Conservation (phyloP, 53 echinoderm and acorn worm genomes). For the Astropecten irregularis region DNA sequence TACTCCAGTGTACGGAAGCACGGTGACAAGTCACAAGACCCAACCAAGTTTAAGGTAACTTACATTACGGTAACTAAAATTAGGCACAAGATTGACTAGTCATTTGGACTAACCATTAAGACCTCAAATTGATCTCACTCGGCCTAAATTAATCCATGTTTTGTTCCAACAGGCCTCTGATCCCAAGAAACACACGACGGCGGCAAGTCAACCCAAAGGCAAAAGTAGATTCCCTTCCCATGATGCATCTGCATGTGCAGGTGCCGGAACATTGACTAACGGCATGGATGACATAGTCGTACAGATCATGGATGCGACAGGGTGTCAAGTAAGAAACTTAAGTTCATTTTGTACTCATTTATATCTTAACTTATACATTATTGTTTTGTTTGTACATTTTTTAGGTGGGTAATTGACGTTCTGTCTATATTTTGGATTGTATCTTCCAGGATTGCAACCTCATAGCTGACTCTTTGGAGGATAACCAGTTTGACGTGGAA, state of each 20-base stretch:
- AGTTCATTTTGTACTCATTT: too few species aligned
- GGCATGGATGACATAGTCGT: conserved; percentile 65
- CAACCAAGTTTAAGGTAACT: conserved; percentile 85
- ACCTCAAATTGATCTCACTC: too few species aligned
- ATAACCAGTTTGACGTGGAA: conserved; percentile 65
- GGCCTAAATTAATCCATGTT: not conserved
- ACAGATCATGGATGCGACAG: conserved; percentile 82
- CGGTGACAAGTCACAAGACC: conserved; percentile 76
- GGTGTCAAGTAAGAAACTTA: conserved; percentile 87
- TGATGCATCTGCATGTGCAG: conserved; percentile 9
- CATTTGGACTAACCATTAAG: too few species aligned
- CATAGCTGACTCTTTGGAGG: conserved; percentile 66
- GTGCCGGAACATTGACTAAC: conserved; percentile 5
- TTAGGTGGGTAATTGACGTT: too few species aligned
- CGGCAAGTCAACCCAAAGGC: not conserved
- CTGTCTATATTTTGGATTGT: too few species aligned
- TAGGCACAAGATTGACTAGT: not conserved
- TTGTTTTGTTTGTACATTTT: too few species aligned
- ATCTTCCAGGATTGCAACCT: conserved; percentile 70
- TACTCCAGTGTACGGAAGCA: conserved; percentile 92
- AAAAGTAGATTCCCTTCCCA: conserved; percentile 1
- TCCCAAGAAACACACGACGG: not conserved
- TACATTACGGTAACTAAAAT: conserved; percentile 28
- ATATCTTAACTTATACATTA: too few species aligned
- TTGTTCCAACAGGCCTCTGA: conserved; percentile 15